phyloP scores from a whole-genome alignment of 1,140 invertebrate species.

The Cotesia chilonis region DNA sequence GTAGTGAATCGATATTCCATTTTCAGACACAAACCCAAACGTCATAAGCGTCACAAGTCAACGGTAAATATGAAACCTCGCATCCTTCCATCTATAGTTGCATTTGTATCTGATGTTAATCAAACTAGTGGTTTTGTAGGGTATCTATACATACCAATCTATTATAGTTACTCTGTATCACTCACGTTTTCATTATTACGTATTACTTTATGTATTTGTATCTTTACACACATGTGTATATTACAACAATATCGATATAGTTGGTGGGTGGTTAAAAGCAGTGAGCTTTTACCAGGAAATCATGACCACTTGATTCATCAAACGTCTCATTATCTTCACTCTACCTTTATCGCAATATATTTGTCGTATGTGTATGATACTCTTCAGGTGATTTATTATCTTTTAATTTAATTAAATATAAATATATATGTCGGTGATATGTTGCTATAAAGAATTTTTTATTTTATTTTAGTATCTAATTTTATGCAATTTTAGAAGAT shows the following conservation, averaged over 20 bases:
- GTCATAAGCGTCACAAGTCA: constrained; percentile 10
- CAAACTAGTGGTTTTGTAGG: constrained; percentile 8
- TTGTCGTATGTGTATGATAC: too few relatives aligned
- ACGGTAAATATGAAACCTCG: constrained; percentile 1
- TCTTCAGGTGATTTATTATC: too few relatives aligned
- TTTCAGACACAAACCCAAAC: constrained; percentile 21
- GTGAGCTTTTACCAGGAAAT: neutral
- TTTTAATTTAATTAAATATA: too few relatives aligned
- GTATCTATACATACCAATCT: constrained; percentile 1
- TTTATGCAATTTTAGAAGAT: too few relatives aligned
- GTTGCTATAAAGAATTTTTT: too few relatives aligned
- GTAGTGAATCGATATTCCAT: constrained; percentile 26
- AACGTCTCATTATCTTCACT: too few relatives aligned
- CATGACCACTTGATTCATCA: neutral
- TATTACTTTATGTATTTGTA: neutral
- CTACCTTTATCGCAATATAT: too few relatives aligned
- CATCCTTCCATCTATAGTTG: neutral
- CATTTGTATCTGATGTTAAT: constrained; percentile 12
- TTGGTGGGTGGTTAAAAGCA: neutral
- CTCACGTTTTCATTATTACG: constrained; percentile 4
- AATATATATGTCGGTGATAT: too few relatives aligned
- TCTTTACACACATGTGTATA: neutral
- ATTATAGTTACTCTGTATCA: constrained; percentile 10
- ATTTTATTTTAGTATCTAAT: too few relatives aligned
- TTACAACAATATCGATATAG: constrained; percentile 1